phyloP scores from a whole-genome alignment of 2,888 invertebrate species.

The Mesoligia furuncula region DNA sequence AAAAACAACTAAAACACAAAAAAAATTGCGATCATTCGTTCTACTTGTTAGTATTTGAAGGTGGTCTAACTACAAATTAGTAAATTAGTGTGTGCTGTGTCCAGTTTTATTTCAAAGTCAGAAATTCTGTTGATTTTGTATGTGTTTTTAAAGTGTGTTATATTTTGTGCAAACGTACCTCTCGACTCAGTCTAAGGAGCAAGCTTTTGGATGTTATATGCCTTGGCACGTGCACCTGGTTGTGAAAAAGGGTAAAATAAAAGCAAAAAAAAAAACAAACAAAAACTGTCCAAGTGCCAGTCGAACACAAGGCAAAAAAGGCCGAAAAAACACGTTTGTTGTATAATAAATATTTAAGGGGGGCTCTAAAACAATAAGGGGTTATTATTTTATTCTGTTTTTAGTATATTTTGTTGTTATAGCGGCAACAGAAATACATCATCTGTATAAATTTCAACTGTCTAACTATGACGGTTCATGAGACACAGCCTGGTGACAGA shows the following conservation, averaged over 20 bases:
- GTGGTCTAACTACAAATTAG: constrained; percentile 8
- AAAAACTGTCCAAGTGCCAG: neutral
- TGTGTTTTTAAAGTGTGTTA: constrained; percentile 6
- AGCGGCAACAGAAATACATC: no score
- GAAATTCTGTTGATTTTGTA: neutral
- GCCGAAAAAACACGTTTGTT: no score
- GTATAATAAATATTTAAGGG: no score
- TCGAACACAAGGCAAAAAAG: no score
- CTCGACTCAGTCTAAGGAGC: constrained; percentile 33
- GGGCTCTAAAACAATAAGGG: no score
- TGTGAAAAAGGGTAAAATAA: constrained; percentile 45
- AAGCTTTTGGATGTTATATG: constrained; percentile 42
- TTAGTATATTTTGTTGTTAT: no score
- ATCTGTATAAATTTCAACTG: no score
- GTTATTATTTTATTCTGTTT: no score
- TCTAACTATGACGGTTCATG: no score
- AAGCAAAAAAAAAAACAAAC: constrained; percentile 17
- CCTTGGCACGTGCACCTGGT: constrained; percentile 50
- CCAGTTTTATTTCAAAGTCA: neutral
- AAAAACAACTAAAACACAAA: neutral
- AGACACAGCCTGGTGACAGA: no score
- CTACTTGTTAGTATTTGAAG: neutral
- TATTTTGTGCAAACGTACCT: constrained; percentile 42
- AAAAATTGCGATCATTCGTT: neutral
- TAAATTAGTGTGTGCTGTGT: neutral